These are phyloP conservation scores for Dromas ardeola DNA, from an alignment of 2,113 vertebrate genomes.

Conservation along the genomic window DNA sequence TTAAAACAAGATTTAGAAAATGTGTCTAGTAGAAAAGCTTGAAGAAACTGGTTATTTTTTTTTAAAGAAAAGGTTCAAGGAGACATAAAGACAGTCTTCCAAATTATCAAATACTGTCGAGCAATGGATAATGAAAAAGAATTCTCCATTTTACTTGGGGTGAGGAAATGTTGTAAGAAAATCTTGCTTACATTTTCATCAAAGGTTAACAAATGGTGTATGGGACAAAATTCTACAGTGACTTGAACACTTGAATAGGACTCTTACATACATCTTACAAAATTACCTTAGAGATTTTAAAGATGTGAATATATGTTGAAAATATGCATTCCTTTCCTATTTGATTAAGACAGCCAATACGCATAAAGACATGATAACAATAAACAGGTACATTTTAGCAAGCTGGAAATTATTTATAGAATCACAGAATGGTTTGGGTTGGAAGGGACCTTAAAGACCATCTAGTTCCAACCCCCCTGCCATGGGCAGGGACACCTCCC, in stretches of 20 bases:
- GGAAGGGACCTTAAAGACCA: not conserved
- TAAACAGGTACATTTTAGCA: not conserved
- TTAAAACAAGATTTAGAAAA: not conserved
- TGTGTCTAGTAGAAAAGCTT: not conserved
- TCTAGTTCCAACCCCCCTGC: not conserved
- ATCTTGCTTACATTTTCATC: not conserved
- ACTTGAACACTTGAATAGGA: not conserved
- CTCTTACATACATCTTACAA: not conserved
- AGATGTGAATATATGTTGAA: not conserved
- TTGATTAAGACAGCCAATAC: not conserved
- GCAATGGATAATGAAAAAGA: not conserved
- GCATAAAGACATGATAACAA: not conserved
- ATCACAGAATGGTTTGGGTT: not conserved
- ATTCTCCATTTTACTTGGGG: not conserved
- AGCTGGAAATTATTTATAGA: not conserved
- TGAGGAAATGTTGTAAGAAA: not conserved
- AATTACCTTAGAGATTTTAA: not conserved
- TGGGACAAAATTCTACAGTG: not conserved
- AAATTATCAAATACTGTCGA: not conserved
- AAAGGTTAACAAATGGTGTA: not conserved
- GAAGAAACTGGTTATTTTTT: not conserved
- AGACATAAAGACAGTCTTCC: not conserved
- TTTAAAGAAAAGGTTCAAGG: not conserved
- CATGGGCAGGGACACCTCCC: not conserved
- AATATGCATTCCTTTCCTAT: not conserved